Evolutionary conservation across 2,113 vertebrate species (phyloP), one percentile per base, ranked within the genome.

Genomic region (Ctenodactylus gundi): DNA sequence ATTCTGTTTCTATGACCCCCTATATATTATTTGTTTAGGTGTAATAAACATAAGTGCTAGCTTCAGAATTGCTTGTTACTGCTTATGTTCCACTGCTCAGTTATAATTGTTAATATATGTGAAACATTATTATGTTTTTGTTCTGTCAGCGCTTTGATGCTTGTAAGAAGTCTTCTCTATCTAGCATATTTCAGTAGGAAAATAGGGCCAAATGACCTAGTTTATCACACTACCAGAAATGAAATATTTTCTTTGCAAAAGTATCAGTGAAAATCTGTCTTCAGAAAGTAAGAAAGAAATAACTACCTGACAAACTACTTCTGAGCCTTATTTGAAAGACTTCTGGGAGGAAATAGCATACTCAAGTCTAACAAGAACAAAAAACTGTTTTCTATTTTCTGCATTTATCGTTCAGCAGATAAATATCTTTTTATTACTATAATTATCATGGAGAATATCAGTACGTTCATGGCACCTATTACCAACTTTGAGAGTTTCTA

Each of bases 81-180:
- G 41, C n/a, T n/a, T 41, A 21, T 70, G 44, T 64, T 80, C 18
- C 31, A 44, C 21, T 62, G 21, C 20, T 41, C 72, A 15, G n/a
- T 90, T 70, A 36, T 67, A 60, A 67, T 67, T 82, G 58, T 91
- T 58, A 67, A n/a, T 58, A 46, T 60, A 18, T 60, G n/a, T 88
- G 84, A 92, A 87, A 44, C 68, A 77, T 77, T 36, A 82, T 12
- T 31, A 7, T 55, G 36, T 75, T n/a, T 53, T 29, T 83, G 31
- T 60, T 51, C 60, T 62, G 29, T 44, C 77, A 94, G 51, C 39
- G 76, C 68, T 57, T 53, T 83, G 84, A 44, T 60, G n/a, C 41
- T 88, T 91, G 60, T n/a, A 94, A 77, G 29, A 68, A n/a, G 57
- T 87, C 46, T 53, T 70, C 12, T 77, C 91, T 88, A 77, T 34